These are phyloP conservation scores for Saccostrea glomerata DNA, from an alignment of 1,140 invertebrate species.

Conservation along the genomic window DNA sequence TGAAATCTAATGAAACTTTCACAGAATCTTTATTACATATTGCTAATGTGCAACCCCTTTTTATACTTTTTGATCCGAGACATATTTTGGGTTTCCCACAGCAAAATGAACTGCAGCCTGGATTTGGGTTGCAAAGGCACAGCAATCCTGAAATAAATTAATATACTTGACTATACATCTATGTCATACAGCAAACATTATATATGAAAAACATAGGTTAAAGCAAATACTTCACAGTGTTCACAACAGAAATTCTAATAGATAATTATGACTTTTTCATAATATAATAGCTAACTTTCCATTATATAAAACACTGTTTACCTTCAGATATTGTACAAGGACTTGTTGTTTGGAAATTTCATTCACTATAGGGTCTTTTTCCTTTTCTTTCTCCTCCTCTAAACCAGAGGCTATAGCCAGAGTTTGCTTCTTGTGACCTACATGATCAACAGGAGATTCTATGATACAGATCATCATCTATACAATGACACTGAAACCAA, in stretches of 20 bases:
- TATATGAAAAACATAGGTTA: neutral
- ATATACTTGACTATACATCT: too few relatives aligned
- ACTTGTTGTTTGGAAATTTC: constrained; percentile 77
- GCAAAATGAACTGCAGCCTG: constrained; percentile 86
- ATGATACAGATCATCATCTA: neutral
- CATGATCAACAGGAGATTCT: neutral
- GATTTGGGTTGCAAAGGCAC: constrained; percentile 85
- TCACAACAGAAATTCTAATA: too few relatives aligned
- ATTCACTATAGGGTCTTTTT: constrained; percentile 55
- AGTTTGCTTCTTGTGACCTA: constrained; percentile 41
- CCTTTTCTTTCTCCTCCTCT: constrained; percentile 26
- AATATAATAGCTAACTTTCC: neutral
- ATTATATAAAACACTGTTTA: constrained; percentile 42
- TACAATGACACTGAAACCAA: neutral
- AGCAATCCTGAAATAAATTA: constrained; percentile 81
- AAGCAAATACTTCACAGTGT: neutral
- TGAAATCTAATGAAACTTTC: too few relatives aligned
- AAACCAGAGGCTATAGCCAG: constrained; percentile 28
- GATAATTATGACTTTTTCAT: too few relatives aligned
- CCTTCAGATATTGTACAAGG: constrained; percentile 77
- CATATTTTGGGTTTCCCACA: too few relatives aligned
- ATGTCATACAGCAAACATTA: too few relatives aligned
- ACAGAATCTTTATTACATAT: too few relatives aligned
- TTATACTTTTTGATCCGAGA: too few relatives aligned
- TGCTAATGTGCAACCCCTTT: too few relatives aligned